Base-by-base conservation (phyloP, 2,113 vertebrate genomes). In the Perca fluviatilis region DNA sequence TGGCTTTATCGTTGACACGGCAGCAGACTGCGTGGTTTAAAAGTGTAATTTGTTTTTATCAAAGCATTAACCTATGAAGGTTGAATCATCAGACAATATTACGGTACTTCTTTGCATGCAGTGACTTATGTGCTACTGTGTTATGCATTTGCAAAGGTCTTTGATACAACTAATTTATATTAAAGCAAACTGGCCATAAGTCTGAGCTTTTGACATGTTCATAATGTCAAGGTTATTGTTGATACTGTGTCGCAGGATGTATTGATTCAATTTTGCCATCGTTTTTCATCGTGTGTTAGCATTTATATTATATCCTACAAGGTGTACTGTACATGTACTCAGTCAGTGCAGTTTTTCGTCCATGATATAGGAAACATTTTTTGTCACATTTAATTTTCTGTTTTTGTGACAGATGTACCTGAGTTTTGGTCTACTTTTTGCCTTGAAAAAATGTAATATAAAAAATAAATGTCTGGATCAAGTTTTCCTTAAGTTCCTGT, bases 71-170 rank as follows among this genome's bases (percentile, higher is more conserved):
- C 12, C 9, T 33, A 1, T 27, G 12, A 46, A 33, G 6, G 47
- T 53, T 23, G 6, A 51, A 27, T 40, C 57, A 33, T 61, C 49
- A 47, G 18, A 23, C 6, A 64, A 3, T 30, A 14, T n/a, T 9
- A n/a, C n/a, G n/a, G n/a, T n/a, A 36, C 6, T 21, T 57, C 3
- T 84, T 82, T 78, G 84, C 65, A 47, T 56, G 27, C 58, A 67
- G 53, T 7, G 12, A 1, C 64, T 70, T 27, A 25, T 71, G 36
- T 50, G 46, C 49, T 7, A 14, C 10, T 40, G 6, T 86, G 66
- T 43, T 56, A 10, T 57, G 30, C 51, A 47, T 19, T 15, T 66
- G n/a, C 18, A 53, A 14, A 50, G 27, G 19, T 54, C 27, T 68
- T 62, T 46, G 3, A 47, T 67, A 30, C 2, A 64, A 46, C 4